Evolutionary conservation across 2,113 vertebrate genomes (phyloP), one percentile per base, ranked within the genome.

Genomic region (Pachyramphus minor): DNA sequence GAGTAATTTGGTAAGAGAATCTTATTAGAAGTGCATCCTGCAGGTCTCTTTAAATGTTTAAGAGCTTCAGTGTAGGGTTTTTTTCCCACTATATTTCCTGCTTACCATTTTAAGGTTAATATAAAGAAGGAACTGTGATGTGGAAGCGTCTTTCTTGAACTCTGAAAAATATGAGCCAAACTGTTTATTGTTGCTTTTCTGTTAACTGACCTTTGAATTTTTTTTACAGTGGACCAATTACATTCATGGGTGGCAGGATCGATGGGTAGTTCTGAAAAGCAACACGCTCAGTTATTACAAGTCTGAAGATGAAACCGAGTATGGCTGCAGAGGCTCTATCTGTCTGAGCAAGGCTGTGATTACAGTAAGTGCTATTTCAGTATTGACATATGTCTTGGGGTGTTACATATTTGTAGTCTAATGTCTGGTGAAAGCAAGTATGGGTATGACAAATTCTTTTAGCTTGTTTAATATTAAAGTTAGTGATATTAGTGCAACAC

Each of bases 181-280:
- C 16, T 44, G 14, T 81, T 58, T 50, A 63, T 74, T 41, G 28
- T 31, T 44, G 23, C 10, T 41, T 84, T 53, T 52, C 37, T 39
- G 31, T 67, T 80, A 78, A 20, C 66, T 87, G 56, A 58, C 59
- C 20, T 80, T 73, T 77, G 42, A 20, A 41, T 63, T 44, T 93
- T 97, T 45, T 96, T 90, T 96, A n/a, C 93, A 99, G 99, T 99
- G 99, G 99, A 99, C 99, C 91, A 99, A 99, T 95, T 99, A 99
- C 94, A 99, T 99, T 93, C 99, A 99, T 83, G 99, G 99, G 23
- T 99, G 99, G 99, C 99, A 99, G 97, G 99, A 99, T 97, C 98
- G 99, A 91, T 99, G 99, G 99, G 99, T 99, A 68, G 98, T 99
- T 95, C 95, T 99, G 96, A 99, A 99, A 97, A 99, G 98, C 94